Conservation (phyloP, 2,797 vertebrate genomes). For the Schizothorax lantsangensis region DNA sequence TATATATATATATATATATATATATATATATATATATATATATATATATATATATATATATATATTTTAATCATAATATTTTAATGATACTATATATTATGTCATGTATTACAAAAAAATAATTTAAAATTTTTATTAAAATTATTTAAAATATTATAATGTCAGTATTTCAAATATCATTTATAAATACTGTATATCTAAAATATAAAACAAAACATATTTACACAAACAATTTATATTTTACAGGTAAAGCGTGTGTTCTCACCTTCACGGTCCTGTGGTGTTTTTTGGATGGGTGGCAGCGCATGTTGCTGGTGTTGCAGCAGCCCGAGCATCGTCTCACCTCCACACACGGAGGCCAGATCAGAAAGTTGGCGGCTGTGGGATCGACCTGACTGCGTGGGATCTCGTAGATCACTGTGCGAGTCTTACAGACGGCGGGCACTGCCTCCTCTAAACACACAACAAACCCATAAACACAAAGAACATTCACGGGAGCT, state of each 20-base stretch:
- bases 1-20: no score
- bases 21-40: no score
- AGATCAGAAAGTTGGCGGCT: slow-evolving; percentile 95
- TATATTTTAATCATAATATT: neutral
- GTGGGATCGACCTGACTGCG: slow-evolving; percentile 94
- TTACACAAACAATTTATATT: neutral
- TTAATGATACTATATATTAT: neutral
- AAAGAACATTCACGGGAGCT: neutral
- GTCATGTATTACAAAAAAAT: neutral
- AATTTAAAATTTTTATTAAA: neutral
- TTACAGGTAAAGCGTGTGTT: neutral
- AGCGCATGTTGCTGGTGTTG: slow-evolving; percentile 92
- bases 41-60: no score
- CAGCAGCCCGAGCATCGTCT: slow-evolving; percentile 95
- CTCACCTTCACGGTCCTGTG: slow-evolving; percentile 93
- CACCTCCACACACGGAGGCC: slow-evolving; percentile 97
- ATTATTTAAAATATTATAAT: neutral
- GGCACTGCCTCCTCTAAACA: slow-evolving; percentile 88
- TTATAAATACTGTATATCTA: neutral
- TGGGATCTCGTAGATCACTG: slow-evolving; percentile 94
- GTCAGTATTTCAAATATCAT: neutral
- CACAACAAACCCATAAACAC: neutral
- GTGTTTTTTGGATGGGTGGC: slow-evolving; percentile 86
- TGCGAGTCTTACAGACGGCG: slow-evolving; percentile 90
- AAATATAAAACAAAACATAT: neutral